Base-by-base conservation (phyloP, 1,140 invertebrate genomes). In the Rhyzopertha dominica region DNA sequence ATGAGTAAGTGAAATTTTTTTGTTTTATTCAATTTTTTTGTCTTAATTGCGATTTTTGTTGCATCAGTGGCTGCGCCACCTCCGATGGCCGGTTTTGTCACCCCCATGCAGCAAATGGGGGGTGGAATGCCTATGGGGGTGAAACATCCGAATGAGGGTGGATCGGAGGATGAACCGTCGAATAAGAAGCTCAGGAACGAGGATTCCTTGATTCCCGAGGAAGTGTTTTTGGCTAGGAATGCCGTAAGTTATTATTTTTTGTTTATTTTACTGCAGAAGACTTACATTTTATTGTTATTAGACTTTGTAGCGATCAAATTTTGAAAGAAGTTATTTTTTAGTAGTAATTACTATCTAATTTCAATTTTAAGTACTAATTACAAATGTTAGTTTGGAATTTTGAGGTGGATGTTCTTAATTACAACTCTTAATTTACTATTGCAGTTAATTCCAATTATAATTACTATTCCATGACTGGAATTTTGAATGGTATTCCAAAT, bases 141-240 rank as follows among this genome's bases (percentile, higher is more conserved):
- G 47, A 78, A 77, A 50, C 72, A 77, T 53, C 65, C 72, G 3
- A 51, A 30, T 22, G 49, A 67, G 12, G 72, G 66, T 26, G 45
- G 72, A 1, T 57, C 69, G 23, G 85, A 87, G 19, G 91, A 95
- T 40, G 92, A 93, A 63, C 90, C 94, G 1, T 78, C 85, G 0
- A 72, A 80, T 12, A 98, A 98, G 69, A 88, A 93, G 65, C 65
- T 84, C 23, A 82, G 92, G 40, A 92, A 90, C 0, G 95, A 98
- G 71, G 95, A 98, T 59, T 82, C 84, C 19, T 73, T 98, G 0
- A 82, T 97, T 49, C 85, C 93, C 0, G 95, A 98, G 71, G 74
- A 79, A 47, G 75, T 83, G 14, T 96, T 91, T 74, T 65, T 94
- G 13, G 72, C 79, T 10, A 78, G 80, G 48, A 78, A 87, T 59